Base-by-base conservation (phyloP, 2,113 vertebrate species). In the Chionomys nivalis region DNA sequence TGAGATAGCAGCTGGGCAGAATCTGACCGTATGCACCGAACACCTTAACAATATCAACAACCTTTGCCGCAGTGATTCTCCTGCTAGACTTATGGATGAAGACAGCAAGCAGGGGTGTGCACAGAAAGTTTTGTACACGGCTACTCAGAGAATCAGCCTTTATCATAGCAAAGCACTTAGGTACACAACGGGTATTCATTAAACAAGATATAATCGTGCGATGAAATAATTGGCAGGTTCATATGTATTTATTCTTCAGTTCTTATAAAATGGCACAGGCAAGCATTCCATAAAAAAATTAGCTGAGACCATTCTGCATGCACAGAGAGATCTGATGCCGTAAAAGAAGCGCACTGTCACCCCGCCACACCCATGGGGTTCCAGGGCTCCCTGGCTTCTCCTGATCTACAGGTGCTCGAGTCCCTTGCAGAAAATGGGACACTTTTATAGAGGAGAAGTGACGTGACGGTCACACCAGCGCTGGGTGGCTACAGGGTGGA, bases 151-250 rank as follows among this genome's bases (percentile, higher is more conserved):
- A 52, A 76, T 77, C 72, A 68, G 65, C 90, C 73, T 49, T n/a
- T 42, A 73, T 85, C 79, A 96, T 1, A 90, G 89, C 65, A 61
- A 66, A 89, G 90, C 55, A 66, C 90, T 87, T 81, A 87, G 91
- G 78, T 21, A 75, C 13, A 77, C 47, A 90, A 73, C 1, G 26
- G 55, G 70, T 66, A 33, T 70, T 96, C 55, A 58, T 81, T 89
- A 93, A 79, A 82, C 81, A 95, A 66, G 89, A 77, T 28, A 23
- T 3, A 83, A 87, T 52, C 16, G n/a, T 23, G 14, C 42, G 33
- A 75, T 24, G 8, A 52, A 87, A 87, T 76, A n/a, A 88, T 87
- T 47, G 76, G 24, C 1, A 58, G 55, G 21, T 75, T 92, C 78
- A 28, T 5, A 4, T 26, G 19, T 21, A 72, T 63, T 66, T 89